Evolutionary conservation across 2,797 vertebrate species (phyloP).

Genomic region (Etheostoma nigrum): DNA sequence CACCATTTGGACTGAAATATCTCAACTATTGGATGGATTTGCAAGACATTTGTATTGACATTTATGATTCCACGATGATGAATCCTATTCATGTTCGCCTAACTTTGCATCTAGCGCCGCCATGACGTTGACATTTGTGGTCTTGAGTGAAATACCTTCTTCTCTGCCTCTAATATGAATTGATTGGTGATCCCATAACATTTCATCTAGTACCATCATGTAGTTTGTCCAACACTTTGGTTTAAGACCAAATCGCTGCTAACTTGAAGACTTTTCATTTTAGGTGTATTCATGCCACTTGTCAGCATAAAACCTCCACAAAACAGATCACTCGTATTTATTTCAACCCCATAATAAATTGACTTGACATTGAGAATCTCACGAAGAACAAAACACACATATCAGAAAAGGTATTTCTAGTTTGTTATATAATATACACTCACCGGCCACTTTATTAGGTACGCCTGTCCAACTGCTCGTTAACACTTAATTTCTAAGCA

Average conservation of each 20-base stretch:
- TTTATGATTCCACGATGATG: not conserved
- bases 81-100: not conserved
- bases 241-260: not conserved
- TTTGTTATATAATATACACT: not conserved
- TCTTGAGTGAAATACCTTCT: not conserved
- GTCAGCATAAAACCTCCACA: not conserved
- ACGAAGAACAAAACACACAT: not conserved
- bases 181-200: not conserved
- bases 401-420: not conserved
- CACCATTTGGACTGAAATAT: not conserved
- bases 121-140: not conserved
- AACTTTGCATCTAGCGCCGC: not conserved
- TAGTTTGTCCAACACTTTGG: not conserved
- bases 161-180: not conserved
- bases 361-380: not conserved
- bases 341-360: constrained; percentile 1
- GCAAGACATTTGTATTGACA: too few species aligned
- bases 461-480: too few species aligned
- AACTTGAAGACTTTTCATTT: not conserved
- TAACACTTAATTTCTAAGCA: too few species aligned
- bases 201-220: not conserved
- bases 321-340: not conserved
- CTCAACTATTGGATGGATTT: not conserved
- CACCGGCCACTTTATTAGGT: too few species aligned
- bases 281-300: not conserved